Evolutionary conservation across 2,888 invertebrate genomes (phyloP).

Genomic region (Sisyra nigra): DNA sequence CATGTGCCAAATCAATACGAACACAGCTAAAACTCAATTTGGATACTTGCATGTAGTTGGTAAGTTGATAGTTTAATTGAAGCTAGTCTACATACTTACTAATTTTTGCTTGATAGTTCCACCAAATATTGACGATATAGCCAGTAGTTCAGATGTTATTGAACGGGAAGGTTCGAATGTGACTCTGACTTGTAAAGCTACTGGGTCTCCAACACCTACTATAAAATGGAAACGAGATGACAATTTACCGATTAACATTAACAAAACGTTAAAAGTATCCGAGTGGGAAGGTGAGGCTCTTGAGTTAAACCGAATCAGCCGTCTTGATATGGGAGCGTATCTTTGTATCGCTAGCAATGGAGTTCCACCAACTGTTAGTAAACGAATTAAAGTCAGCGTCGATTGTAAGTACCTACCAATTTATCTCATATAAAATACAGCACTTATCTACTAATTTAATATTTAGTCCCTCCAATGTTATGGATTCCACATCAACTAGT

Average conservation of each 20-base stretch:
- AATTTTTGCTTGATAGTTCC: no score
- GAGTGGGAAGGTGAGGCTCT: constrained; percentile 76
- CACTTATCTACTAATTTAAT: constrained; percentile 8
- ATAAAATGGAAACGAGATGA: constrained; percentile 89
- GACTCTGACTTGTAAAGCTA: constrained; percentile 74
- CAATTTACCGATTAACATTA: constrained; percentile 71
- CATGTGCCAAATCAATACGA: constrained; percentile 91
- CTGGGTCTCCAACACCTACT: constrained; percentile 74
- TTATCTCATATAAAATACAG: neutral
- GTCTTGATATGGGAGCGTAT: constrained; percentile 83
- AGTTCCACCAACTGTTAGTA: constrained; percentile 79
- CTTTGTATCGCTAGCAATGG: constrained; percentile 84
- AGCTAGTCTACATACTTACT: no score
- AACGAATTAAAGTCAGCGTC: constrained; percentile 83
- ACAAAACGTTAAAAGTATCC: constrained; percentile 64
- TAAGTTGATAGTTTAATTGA: no score
- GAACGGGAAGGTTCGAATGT: constrained; percentile 82
- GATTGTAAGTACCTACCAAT: constrained; percentile 59
- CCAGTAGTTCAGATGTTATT: constrained; percentile 82
- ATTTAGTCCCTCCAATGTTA: constrained; percentile 78
- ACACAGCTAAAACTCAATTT: constrained; percentile 82
- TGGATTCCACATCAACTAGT: constrained; percentile 85
- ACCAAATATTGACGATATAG: constrained; percentile 79
- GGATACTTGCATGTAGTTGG: constrained; percentile 86
- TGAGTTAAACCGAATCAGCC: constrained; percentile 69